phyloP scores from a whole-genome alignment of 2,797 vertebrate species.

The Rhabdomys pumilio region DNA sequence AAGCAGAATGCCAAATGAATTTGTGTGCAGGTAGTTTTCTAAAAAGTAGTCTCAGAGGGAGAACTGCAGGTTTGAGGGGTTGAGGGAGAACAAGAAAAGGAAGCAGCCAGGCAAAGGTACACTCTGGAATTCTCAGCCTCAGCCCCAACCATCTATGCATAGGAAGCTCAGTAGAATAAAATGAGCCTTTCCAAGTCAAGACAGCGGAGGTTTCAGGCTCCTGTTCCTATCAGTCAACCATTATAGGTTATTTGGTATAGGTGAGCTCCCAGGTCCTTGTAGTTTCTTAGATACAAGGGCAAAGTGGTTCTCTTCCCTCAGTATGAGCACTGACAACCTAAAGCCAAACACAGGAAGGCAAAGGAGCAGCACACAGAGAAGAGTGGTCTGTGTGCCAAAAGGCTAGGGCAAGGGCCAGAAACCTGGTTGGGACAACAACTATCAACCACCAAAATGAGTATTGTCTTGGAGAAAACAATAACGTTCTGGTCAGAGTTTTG shows the following conservation, averaged over 20 bases:
- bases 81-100: not conserved
- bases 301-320: not conserved
- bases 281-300: not conserved
- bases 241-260: not conserved
- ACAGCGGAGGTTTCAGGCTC: not conserved
- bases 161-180: not conserved
- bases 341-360: not conserved
- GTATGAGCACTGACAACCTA: not conserved
- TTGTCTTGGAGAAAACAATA: not conserved
- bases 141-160: not conserved
- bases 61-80: not conserved
- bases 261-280: not conserved
- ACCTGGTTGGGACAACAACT: not conserved
- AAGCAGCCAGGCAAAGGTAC: not conserved
- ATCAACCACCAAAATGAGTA: not conserved
- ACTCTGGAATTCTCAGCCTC: not conserved
- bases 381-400: not conserved
- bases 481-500: not conserved
- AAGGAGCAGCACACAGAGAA: not conserved
- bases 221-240: not conserved
- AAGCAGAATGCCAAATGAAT: conserved; percentile 10
- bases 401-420: not conserved
- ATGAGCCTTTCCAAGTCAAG: not conserved
- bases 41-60: not conserved
- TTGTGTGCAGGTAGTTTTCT: not conserved